Percentiles rank a stretch among this genome's conserved stretches.
Evolutionary conservation across 2,888 invertebrate genomes (phyloP).

Genomic region (Cordilura impudica): DNA sequence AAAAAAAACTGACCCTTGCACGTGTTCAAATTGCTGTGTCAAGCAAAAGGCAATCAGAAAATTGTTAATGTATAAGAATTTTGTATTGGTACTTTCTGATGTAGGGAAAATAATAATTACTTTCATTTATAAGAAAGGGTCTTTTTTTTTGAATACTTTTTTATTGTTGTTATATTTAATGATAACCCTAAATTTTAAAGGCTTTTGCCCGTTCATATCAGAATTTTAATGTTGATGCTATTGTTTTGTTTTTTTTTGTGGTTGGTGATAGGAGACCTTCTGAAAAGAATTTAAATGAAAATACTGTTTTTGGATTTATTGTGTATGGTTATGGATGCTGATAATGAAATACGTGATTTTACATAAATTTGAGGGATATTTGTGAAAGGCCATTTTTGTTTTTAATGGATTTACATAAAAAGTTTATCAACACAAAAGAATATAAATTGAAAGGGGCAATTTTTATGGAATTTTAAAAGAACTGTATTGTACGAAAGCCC

Average conservation of each 20-base stretch:
- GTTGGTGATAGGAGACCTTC: slow-evolving; percentile 19
- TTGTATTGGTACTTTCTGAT: background rate
- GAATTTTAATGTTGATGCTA: background rate
- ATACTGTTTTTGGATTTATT: slow-evolving; percentile 8
- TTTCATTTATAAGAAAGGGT: slow-evolving; percentile 36
- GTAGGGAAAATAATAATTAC: slow-evolving; percentile 21
- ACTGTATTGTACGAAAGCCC: too few species aligned
- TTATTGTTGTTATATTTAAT: background rate
- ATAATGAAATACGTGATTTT: slow-evolving; percentile 37
- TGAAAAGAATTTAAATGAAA: background rate
- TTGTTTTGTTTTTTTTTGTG: background rate
- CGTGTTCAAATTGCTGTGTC: slow-evolving; percentile 70
- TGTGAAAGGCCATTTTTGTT: background rate
- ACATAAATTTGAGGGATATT: slow-evolving; percentile 12
- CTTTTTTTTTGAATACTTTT: too few species aligned
- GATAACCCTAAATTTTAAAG: slow-evolving; percentile 37
- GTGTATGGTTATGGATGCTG: slow-evolving; percentile 15
- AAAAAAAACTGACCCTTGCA: slow-evolving; percentile 72
- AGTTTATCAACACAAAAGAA: background rate
- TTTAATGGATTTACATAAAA: background rate
- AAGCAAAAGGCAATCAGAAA: slow-evolving; percentile 39
- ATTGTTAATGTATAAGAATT: slow-evolving; percentile 1
- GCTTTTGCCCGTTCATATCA: background rate
- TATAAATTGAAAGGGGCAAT: background rate
- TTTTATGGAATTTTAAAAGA: background rate